Evolutionary conservation across 2,797 vertebrate species (phyloP).

Genomic region (Rhincodon typus): DNA sequence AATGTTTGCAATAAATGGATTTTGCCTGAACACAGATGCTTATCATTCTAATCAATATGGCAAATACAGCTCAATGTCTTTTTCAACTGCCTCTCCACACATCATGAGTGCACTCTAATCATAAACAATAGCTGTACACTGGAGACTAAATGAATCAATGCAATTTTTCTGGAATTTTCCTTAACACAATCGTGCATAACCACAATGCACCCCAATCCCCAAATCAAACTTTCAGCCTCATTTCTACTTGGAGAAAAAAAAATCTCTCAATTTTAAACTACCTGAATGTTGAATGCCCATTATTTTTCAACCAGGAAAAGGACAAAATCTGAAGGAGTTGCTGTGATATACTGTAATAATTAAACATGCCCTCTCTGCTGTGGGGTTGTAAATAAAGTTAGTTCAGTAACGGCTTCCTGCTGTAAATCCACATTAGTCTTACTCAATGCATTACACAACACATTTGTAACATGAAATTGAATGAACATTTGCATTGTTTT

Average conservation of each 20-base stretch:
- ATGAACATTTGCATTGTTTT: neutral
- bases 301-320: neutral
- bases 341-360: neutral
- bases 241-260: neutral
- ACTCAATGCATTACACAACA: neutral
- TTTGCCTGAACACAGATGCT: neutral
- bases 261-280: neutral
- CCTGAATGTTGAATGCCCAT: neutral
- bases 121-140: neutral
- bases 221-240: neutral
- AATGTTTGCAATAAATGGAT: neutral
- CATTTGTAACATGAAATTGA: neutral
- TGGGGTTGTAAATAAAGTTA: no score
- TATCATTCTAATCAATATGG: neutral
- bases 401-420: no score
- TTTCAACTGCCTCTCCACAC: neutral
- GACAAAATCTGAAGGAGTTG: neutral
- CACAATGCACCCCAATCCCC: no score
- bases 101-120: neutral
- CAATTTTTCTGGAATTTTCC: neutral
- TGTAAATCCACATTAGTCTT: no score
- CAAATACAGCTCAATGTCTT: neutral
- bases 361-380: neutral
- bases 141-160: neutral
- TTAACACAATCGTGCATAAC: no score